Conservation (phyloP, 2,888 invertebrate genomes). For the Chironomus riparius region DNA sequence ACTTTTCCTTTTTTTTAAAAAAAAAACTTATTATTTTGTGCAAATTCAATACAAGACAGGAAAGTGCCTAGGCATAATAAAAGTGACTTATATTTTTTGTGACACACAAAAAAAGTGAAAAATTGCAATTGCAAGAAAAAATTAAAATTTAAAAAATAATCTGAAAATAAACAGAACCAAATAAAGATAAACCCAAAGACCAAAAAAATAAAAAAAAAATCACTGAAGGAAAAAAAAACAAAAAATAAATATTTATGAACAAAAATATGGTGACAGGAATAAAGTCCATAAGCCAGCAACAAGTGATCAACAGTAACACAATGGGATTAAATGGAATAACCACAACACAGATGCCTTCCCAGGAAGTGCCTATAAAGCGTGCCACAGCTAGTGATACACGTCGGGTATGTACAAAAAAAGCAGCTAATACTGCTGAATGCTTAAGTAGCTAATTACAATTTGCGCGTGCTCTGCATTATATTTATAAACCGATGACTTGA, state of each 20-base stretch:
- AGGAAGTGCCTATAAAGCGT: slow-evolving; percentile 24
- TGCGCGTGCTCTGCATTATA: neutral
- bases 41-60: too few species aligned
- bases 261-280: slow-evolving; percentile 26
- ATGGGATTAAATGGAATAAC: slow-evolving; percentile 27
- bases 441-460: neutral
- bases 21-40: too few species aligned
- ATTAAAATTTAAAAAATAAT: neutral
- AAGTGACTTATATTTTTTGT: too few species aligned
- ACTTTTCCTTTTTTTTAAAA: too few species aligned
- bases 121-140: neutral
- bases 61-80: too few species aligned
- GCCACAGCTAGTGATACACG: slow-evolving; percentile 24
- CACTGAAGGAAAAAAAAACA: neutral
- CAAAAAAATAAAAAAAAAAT: neutral
- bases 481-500: neutral
- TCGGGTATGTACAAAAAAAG: slow-evolving; percentile 17
- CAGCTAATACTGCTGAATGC: neutral
- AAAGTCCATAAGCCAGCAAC: slow-evolving; percentile 24
- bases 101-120: neutral
- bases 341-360: slow-evolving; percentile 20
- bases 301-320: slow-evolving; percentile 16
- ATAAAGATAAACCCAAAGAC: neutral
- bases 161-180: neutral
- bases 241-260: neutral